These are phyloP conservation scores for Notodonta dromedarius DNA, from an alignment of 2,888 invertebrate genomes.

Conservation along the genomic window DNA sequence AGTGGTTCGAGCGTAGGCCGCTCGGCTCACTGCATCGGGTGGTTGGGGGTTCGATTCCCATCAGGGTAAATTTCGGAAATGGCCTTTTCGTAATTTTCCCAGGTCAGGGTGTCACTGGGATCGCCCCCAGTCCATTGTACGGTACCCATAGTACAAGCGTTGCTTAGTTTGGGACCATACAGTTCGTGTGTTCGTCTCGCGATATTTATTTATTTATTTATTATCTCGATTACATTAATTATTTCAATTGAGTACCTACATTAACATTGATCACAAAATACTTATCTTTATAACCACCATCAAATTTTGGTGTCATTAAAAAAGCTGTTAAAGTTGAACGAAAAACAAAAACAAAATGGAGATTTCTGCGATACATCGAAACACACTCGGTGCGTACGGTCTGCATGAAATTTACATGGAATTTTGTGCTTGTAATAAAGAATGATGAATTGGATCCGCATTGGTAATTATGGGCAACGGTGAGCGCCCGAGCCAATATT, in stretches of 20 bases:
- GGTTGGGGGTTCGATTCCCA: no score
- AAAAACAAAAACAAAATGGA: constrained; percentile 50
- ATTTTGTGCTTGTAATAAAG: constrained; percentile 82
- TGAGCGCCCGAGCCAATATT: constrained; percentile 70
- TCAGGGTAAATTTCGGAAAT: no score
- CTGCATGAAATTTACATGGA: constrained; percentile 81
- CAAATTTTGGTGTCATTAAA: constrained; percentile 42
- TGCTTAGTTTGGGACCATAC: no score
- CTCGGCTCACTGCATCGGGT: no score
- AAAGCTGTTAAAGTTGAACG: constrained; percentile 34
- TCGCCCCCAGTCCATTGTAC: no score
- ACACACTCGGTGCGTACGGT: constrained; percentile 67
- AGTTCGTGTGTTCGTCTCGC: no score
- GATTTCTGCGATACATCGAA: constrained; percentile 73
- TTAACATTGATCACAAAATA: constrained; percentile 5
- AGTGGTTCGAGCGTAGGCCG: no score
- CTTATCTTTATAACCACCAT: constrained; percentile 20
- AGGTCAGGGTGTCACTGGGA: no score
- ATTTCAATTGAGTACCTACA: not conserved
- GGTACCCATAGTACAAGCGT: no score
- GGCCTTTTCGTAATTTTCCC: no score
- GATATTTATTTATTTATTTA: no score
- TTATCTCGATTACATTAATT: no score
- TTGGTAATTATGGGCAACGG: constrained; percentile 80
- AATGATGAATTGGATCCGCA: constrained; percentile 82